These are phyloP conservation scores for Antheraea assamensis DNA, from an alignment of 2,888 invertebrate species.

Conservation along the genomic window DNA sequence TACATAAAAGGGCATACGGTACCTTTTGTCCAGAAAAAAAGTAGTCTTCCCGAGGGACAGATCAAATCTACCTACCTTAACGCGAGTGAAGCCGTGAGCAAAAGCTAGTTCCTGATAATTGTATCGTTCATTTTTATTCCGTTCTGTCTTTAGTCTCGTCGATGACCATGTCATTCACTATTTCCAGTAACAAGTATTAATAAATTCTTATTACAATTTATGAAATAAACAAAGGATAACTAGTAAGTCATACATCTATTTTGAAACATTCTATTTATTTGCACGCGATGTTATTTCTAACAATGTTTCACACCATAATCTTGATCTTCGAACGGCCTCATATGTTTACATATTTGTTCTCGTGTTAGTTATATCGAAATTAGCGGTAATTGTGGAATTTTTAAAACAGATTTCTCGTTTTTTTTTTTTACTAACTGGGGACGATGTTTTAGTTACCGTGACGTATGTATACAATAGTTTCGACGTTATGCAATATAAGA, in stretches of 20 bases:
- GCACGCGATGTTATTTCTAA: constrained; percentile 2
- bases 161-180: not conserved
- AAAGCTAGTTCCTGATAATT: no score
- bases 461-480: constrained; percentile 42
- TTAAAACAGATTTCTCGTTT: constrained; percentile 50
- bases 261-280: not conserved
- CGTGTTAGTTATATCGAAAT: constrained; percentile 21
- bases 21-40: no score
- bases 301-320: constrained; percentile 1
- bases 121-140: not conserved
- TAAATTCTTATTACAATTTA: not conserved
- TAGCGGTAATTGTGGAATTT: constrained; percentile 56
- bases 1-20: no score
- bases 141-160: not conserved
- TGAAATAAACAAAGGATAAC: not conserved
- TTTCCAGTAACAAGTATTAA: not conserved
- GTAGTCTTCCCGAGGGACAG: no score
- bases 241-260: not conserved
- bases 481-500: constrained; percentile 53
- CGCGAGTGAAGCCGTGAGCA: not conserved
- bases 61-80: no score
- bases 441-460: constrained; percentile 42
- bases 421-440: constrained; percentile 23
- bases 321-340: not conserved
- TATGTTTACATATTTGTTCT: constrained; percentile 30